Evolutionary conservation across 2,888 invertebrate genomes (phyloP).

Genomic region (Drosophila neutralis): DNA sequence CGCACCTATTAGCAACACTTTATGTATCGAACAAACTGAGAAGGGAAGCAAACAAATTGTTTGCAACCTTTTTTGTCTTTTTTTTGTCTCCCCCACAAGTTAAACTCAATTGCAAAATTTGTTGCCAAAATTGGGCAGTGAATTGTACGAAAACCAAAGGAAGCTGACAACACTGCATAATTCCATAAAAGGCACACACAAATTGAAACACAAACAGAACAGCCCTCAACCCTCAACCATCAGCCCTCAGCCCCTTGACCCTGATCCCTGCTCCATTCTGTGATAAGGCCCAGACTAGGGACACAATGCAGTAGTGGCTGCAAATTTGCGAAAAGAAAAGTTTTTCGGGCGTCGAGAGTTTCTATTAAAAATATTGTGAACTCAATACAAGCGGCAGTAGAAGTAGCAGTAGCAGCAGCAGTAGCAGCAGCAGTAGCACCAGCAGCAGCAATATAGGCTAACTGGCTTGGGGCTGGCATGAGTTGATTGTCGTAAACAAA

Average conservation of each 20-base stretch:
- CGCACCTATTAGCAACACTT: conserved; percentile 6
- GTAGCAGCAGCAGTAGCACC: conserved; percentile 8
- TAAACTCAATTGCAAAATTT: conserved; percentile 52
- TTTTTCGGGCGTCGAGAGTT: conserved; percentile 65
- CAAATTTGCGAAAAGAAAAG: conserved; percentile 66
- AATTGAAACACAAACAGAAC: conserved; percentile 76
- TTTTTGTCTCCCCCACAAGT: conserved; percentile 10
- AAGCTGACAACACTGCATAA: conserved; percentile 76
- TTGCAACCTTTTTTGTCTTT: conserved; percentile 17
- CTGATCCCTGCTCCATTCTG: conserved; percentile 2
- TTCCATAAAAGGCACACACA: conserved; percentile 76
- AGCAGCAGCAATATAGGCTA: conserved; percentile 4
- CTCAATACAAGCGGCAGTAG: conserved; percentile 66
- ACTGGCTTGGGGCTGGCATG: conserved; percentile 39
- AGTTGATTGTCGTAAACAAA: conserved; percentile 79
- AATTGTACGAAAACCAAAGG: conserved; percentile 49
- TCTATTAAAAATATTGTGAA: conserved; percentile 81
- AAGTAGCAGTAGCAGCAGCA: conserved; percentile 4
- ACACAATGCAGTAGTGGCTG: conserved; percentile 52
- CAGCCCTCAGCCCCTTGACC: conserved; percentile 11
- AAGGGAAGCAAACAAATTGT: conserved; percentile 21
- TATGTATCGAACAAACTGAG: conserved; percentile 8
- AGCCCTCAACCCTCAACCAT: conserved; percentile 16
- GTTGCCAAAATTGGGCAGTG: conserved; percentile 28
- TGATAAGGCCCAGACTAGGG: conserved; percentile 18